Evolutionary conservation across 2,797 vertebrate genomes (phyloP), one percentile per base, ranked within the genome.

Genomic region (Parauchenoglanis ngamensis): DNA sequence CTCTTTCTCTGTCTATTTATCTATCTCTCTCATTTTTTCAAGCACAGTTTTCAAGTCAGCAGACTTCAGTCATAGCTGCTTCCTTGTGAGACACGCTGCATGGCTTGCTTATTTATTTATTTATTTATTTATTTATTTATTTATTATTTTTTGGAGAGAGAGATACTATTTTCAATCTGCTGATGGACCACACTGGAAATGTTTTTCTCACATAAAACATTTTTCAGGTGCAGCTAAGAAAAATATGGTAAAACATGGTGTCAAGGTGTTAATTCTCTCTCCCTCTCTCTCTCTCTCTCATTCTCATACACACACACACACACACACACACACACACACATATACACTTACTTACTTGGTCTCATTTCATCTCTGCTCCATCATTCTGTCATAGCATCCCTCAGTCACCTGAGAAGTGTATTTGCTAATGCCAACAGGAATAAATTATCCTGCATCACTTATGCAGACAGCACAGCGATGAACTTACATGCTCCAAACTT

Each of bases 341-440:
- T 35, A 35, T 35, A 87, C 86, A 85, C 70, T 79, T 78, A 86
- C 88, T 35, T 57, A 81, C 86, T 84, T 86, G 87, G 73, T 89
- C 87, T 88, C 70, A 88, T 90, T 91, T 90, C 68, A 79, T 91
- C 86, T 86, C 80, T 73, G 90, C 87, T 90, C 84, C 85, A 89
- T 91, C 90, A 91, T 91, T 88, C 89, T 91, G 89, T 92, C 89
- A 91, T 89, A 88, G 88, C 89, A 90, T 91, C 90, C 87, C 83
- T 89, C 89, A 83, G 84, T 91, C 88, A 89, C 88, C 89, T 86
- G 76, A 87, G 86, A 52, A 89, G 86, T 88, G 81, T 91, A 90
- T 92, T 91, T 90, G 92, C 92, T 91, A 91, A 93, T 89, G 89
- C 89, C 79, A 90, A 88, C 91, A 89, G 78, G 87, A 90, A 91